A percentile compares a stretch with the other conserved stretches of the same genome.
Conservation (phyloP, 1,140 invertebrate species). For the Pomacea maculata region DNA sequence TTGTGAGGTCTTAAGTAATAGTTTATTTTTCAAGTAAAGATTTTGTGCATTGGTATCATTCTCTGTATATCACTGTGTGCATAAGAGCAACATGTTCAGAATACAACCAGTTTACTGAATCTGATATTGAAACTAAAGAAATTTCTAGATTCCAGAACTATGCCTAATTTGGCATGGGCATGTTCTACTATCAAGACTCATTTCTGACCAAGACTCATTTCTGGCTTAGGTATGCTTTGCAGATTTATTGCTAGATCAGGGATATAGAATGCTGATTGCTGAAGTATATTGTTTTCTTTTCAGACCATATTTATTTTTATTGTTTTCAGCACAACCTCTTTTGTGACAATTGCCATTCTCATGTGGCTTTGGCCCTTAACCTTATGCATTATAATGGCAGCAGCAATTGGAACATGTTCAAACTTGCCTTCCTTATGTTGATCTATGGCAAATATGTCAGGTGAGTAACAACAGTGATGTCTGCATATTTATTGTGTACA, state of each 20-base stretch:
- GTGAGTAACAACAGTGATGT: conserved; percentile 62
- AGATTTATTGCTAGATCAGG: too few relatives aligned
- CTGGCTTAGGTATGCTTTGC: too few relatives aligned
- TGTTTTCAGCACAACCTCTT: conserved; percentile 86
- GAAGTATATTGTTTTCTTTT: background rate
- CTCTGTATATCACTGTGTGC: too few relatives aligned
- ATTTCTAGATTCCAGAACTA: too few relatives aligned
- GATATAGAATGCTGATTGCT: background rate
- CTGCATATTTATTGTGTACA: too few relatives aligned
- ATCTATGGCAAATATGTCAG: conserved; percentile 86
- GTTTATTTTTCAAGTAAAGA: background rate
- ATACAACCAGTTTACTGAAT: too few relatives aligned
- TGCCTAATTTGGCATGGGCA: too few relatives aligned
- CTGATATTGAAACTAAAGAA: too few relatives aligned
- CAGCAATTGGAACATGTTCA: conserved; percentile 92
- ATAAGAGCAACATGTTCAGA: too few relatives aligned
- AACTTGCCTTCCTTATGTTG: conserved; percentile 82
- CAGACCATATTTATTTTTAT: background rate
- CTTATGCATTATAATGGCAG: conserved; percentile 86
- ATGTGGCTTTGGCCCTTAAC: conserved; percentile 94
- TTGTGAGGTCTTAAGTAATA: background rate
- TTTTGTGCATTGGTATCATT: too few relatives aligned
- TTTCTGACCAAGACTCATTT: too few relatives aligned
- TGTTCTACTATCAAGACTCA: too few relatives aligned
- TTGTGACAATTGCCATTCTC: conserved; percentile 99